Evolutionary conservation across 1,140 invertebrate species (phyloP), one percentile per base, ranked within the genome.

Genomic region (Drosophila mauritiana): DNA sequence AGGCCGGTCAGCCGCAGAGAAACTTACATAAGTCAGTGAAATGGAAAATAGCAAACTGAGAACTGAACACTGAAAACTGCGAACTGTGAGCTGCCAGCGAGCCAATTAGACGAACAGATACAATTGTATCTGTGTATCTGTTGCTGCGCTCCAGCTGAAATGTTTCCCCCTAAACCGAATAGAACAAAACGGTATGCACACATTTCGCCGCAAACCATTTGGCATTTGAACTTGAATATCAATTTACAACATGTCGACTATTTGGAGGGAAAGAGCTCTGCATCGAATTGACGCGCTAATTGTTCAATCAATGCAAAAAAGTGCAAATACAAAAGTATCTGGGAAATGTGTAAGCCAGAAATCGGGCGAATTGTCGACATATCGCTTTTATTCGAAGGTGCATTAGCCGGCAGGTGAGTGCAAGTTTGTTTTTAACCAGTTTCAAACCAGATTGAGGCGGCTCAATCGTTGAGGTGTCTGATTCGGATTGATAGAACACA

Each of bases 211-310:
- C 84, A 89, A 89, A 89, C 48, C 77, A 89, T 90, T 89, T 90
- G 80, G 53, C 84, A 84, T 89, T 90, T 89, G 84, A 89, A 89
- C 84, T 89, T 89, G 84, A 89, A 89, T 89, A 89, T 89, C 84
- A 89, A 84, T 90, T 90, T 89, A 84, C 84, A 89, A 89, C 80
- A 68, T 80, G 55, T 51, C 22, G 53, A 34, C 58, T 36, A 15
- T 45, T 45, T 15, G 36, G 37, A 31, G 43, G 67, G 52, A 40
- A 27, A 48, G 34, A 53, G 54, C 63, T 64, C 64, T 74, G 78
- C 68, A 89, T 55, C 65, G 67, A 73, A 80, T 88, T 84, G 72
- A 85, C 83, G 65, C 56, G 79, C 80, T 88, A 86, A 88, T 88
- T 88, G 84, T 73, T 88, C 84, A 88, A 89, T 89, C 84, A 88